Percentiles rank a stretch among this genome's conserved stretches.
phyloP scores from a whole-genome alignment of 23 tunicate genomes.

The Corella eumyota region DNA sequence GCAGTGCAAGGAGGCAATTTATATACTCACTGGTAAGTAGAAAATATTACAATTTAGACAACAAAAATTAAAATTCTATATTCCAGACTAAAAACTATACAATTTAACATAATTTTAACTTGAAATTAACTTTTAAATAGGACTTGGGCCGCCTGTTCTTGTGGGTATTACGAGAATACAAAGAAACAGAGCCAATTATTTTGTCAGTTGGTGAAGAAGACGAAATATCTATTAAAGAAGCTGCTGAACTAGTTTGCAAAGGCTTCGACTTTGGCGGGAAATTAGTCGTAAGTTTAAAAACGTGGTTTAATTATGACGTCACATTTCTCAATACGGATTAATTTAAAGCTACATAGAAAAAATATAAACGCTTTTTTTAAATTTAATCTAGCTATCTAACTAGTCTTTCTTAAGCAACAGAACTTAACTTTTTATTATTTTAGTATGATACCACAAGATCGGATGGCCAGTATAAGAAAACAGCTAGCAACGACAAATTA shows the following conservation, averaged over 20 bases:
- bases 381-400: not conserved
- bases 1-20: slow-evolving; percentile 87
- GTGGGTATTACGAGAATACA: slow-evolving; percentile 88
- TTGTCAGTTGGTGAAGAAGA: slow-evolving; percentile 92
- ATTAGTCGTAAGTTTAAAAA: slow-evolving; percentile 32
- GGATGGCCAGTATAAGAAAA: slow-evolving; percentile 92
- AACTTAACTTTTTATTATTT: not conserved
- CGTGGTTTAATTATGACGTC: too few relatives aligned
- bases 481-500: slow-evolving; percentile 88
- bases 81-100: too few relatives aligned
- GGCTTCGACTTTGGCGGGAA: slow-evolving; percentile 87
- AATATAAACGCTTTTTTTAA: too few relatives aligned
- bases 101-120: too few relatives aligned
- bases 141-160: slow-evolving; percentile 86
- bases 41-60: too few relatives aligned
- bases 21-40: slow-evolving; percentile 68
- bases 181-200: slow-evolving; percentile 97
- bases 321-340: too few relatives aligned
- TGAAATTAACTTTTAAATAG: too few relatives aligned
- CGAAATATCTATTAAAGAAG: slow-evolving; percentile 90
- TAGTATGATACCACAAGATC: slow-evolving; percentile 89
- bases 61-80: too few relatives aligned
- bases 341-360: too few relatives aligned
- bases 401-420: not conserved
- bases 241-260: slow-evolving; percentile 85